These are phyloP conservation scores for Lota lota DNA, from an alignment of 2,113 vertebrate genomes.

Conservation along the genomic window DNA sequence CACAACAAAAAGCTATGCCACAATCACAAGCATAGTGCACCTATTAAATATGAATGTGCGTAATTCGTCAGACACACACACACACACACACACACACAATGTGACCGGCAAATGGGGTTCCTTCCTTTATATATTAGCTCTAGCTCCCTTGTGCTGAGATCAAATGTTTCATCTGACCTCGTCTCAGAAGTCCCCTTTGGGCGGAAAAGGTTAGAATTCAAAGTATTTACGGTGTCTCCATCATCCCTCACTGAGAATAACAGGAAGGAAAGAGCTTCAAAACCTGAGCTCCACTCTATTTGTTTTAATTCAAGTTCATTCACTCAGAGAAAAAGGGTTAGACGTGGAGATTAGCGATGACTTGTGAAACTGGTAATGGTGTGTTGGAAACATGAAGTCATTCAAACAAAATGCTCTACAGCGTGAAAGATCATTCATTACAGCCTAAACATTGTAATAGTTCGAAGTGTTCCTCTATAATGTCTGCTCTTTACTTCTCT, in stretches of 20 bases:
- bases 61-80: neutral
- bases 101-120: conserved; percentile 35
- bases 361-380: too few species aligned
- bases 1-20: too few species aligned
- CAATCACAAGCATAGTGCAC: too few species aligned
- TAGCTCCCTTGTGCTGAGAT: conserved; percentile 30
- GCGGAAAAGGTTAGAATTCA: conserved; percentile 23
- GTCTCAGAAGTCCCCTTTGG: conserved; percentile 21
- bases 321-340: neutral
- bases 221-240: conserved; percentile 38
- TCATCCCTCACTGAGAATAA: conserved; percentile 7
- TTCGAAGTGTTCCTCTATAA: too few species aligned
- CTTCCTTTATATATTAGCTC: conserved; percentile 35
- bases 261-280: conserved; percentile 24
- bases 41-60: too few species aligned
- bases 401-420: too few species aligned
- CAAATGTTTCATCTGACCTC: conserved; percentile 26
- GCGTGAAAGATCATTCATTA: too few species aligned
- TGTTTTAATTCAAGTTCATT: conserved; percentile 5
- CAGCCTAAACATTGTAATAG: too few species aligned
- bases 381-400: too few species aligned
- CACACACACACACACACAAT: conserved; percentile 11
- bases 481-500: too few species aligned
- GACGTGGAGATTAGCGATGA: neutral
- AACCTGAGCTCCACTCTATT: conserved; percentile 6